Evolutionary conservation across 2,888 invertebrate genomes (phyloP).

Genomic region (Acleris sparsana): DNA sequence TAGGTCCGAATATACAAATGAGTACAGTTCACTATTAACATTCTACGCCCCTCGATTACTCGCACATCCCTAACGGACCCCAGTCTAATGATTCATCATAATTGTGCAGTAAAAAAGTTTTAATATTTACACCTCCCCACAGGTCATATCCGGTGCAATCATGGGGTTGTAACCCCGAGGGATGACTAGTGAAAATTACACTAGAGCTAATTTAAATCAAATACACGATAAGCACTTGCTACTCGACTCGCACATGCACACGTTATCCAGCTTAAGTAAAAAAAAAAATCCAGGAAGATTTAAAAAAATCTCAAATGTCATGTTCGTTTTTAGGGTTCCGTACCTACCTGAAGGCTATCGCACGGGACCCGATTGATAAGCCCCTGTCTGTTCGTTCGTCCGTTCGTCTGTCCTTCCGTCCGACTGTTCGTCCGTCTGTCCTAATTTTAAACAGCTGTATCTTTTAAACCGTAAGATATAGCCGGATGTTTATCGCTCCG

Average conservation of each 20-base stretch:
- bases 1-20: not conserved
- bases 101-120: constrained; percentile 52
- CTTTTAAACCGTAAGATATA: too few relatives aligned
- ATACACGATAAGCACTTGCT: constrained; percentile 49
- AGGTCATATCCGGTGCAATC: constrained; percentile 73
- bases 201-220: constrained; percentile 60
- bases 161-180: constrained; percentile 59
- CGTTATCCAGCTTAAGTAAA: not conserved
- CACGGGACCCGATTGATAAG: too few relatives aligned
- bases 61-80: constrained; percentile 50
- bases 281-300: too few relatives aligned
- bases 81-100: constrained; percentile 48
- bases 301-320: too few relatives aligned
- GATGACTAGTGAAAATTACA: constrained; percentile 53
- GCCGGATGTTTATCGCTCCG: too few relatives aligned
- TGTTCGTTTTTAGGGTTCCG: too few relatives aligned
- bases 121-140: constrained; percentile 70
- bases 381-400: too few relatives aligned
- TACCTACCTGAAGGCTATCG: too few relatives aligned
- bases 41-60: constrained; percentile 41
- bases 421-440: too few relatives aligned
- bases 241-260: too few relatives aligned
- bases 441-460: too few relatives aligned
- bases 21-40: constrained; percentile 26
- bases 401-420: too few relatives aligned